phyloP scores from a whole-genome alignment of 2,113 vertebrate species.

The Romanogobio albipinnatus region DNA sequence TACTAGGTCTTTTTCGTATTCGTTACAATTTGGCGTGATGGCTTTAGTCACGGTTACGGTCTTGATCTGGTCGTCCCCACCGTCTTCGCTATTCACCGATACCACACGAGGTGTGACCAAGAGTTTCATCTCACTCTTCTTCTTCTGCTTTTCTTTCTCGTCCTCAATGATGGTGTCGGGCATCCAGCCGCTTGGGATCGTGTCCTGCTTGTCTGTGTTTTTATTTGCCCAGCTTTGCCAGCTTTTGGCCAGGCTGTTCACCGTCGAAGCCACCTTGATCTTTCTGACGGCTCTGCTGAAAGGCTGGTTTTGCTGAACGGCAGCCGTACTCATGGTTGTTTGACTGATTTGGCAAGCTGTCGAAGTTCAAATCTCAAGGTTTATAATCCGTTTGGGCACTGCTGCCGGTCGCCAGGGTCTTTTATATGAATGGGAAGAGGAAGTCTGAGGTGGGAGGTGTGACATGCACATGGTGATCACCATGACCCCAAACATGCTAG shows the following conservation, averaged over 20 bases:
- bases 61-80: constrained; percentile 60
- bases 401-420: constrained; percentile 48
- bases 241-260: constrained; percentile 73
- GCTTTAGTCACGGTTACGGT: constrained; percentile 63
- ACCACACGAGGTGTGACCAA: constrained; percentile 59
- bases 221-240: constrained; percentile 80
- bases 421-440: constrained; percentile 70
- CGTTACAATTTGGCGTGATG: constrained; percentile 62
- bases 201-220: constrained; percentile 69
- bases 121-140: constrained; percentile 58
- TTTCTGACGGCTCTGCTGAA: constrained; percentile 69
- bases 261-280: constrained; percentile 72
- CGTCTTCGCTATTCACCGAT: background rate
- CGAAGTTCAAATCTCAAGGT: constrained; percentile 31
- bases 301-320: constrained; percentile 58
- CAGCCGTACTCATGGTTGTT: constrained; percentile 62
- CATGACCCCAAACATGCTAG: constrained; percentile 41
- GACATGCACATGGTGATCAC: constrained; percentile 52
- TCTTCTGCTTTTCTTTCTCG: constrained; percentile 47
- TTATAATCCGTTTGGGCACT: constrained; percentile 56
- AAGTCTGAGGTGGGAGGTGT: constrained; percentile 62
- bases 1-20: constrained; percentile 64
- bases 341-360: constrained; percentile 12
- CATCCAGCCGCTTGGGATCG: constrained; percentile 74
- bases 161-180: constrained; percentile 67